Evolutionary conservation across 2,888 invertebrate species (phyloP).

Genomic region (Melangyna quadrimaculata): DNA sequence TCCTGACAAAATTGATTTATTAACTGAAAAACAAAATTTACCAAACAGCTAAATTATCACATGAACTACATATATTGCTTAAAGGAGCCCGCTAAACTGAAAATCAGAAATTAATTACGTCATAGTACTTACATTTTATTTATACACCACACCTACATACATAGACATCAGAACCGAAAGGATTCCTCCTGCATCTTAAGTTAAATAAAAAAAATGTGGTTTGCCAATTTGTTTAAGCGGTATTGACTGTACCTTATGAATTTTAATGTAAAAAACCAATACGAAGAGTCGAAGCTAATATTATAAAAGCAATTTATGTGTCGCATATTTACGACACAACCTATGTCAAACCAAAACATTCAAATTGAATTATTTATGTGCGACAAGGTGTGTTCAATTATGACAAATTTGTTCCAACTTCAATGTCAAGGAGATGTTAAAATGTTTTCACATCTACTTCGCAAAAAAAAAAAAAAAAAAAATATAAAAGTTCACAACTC

Average conservation of each 20-base stretch:
- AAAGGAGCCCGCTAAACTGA: too few species aligned
- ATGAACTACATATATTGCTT: too few species aligned
- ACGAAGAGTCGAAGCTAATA: neutral
- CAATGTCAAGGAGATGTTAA: constrained; percentile 55
- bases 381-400: constrained; percentile 63
- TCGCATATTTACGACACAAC: constrained; percentile 38
- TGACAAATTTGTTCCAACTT: constrained; percentile 62
- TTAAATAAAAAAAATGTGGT: neutral
- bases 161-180: too few species aligned
- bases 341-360: constrained; percentile 34
- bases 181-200: neutral
- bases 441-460: constrained; percentile 9
- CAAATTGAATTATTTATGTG: constrained; percentile 51
- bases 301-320: constrained; percentile 21
- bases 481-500: neutral
- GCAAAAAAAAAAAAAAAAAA: neutral
- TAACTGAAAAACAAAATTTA: too few species aligned
- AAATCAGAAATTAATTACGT: too few species aligned
- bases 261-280: neutral
- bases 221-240: neutral
- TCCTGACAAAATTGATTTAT: too few species aligned
- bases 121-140: too few species aligned
- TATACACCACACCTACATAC: too few species aligned
- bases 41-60: too few species aligned
- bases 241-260: neutral